Evolutionary conservation across 2,888 invertebrate species (phyloP).

Genomic region (Synergus gifuensis): DNA sequence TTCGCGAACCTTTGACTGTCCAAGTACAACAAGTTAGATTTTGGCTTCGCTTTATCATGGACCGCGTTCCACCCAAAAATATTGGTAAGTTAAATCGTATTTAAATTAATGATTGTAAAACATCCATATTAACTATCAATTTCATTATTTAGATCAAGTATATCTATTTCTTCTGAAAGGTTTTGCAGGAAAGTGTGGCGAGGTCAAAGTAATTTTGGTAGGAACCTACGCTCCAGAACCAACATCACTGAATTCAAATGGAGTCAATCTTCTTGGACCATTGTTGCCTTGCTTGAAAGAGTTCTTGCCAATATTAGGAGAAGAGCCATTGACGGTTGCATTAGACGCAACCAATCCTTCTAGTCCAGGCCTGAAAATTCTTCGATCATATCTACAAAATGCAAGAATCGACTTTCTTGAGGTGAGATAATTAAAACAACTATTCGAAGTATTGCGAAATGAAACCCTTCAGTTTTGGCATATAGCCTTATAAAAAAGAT

Average conservation of each 20-base stretch:
- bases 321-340: slow-evolving; percentile 73
- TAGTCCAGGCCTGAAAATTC: slow-evolving; percentile 74
- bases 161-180: slow-evolving; percentile 58
- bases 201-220: slow-evolving; percentile 74
- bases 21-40: slow-evolving; percentile 85
- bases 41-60: slow-evolving; percentile 87
- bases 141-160: not conserved
- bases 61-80: slow-evolving; percentile 82
- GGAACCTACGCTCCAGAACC: slow-evolving; percentile 76
- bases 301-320: slow-evolving; percentile 72
- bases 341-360: slow-evolving; percentile 76
- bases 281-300: slow-evolving; percentile 73
- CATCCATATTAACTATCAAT: not conserved
- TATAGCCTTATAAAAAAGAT: slow-evolving; percentile 6
- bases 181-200: slow-evolving; percentile 73
- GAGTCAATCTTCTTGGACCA: slow-evolving; percentile 70
- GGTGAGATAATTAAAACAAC: slow-evolving; percentile 62
- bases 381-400: slow-evolving; percentile 72
- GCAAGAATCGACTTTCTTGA: slow-evolving; percentile 74
- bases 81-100: slow-evolving; percentile 76
- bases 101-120: slow-evolving; percentile 6
- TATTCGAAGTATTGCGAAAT: not conserved
- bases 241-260: slow-evolving; percentile 68
- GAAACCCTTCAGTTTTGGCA: not conserved
- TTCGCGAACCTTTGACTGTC: slow-evolving; percentile 83